These are phyloP conservation scores for Guaruba guarouba DNA, from an alignment of 2,113 vertebrate genomes.

Conservation along the genomic window DNA sequence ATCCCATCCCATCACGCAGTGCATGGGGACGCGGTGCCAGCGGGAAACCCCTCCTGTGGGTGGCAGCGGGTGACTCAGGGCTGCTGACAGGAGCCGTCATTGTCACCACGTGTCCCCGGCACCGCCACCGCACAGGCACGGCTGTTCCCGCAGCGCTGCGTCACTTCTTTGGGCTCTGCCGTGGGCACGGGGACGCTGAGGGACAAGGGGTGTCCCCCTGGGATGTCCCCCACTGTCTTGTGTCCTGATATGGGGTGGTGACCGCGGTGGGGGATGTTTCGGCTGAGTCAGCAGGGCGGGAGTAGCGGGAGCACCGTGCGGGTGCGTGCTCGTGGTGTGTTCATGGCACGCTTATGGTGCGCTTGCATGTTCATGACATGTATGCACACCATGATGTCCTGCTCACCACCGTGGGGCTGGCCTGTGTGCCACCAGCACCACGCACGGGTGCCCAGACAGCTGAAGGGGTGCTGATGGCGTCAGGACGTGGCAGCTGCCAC, in stretches of 20 bases:
- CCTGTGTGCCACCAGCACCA: neutral
- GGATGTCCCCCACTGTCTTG: neutral
- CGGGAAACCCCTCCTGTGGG: neutral
- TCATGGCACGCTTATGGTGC: fast-evolving
- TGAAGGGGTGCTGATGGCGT: neutral
- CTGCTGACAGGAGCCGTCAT: neutral
- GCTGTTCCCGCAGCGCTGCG: neutral
- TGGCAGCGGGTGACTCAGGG: neutral
- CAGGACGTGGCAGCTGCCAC: neutral
- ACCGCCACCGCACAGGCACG: neutral
- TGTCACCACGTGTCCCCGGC: neutral
- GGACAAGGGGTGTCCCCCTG: neutral
- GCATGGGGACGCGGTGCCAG: neutral
- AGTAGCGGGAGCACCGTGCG: too few species aligned
- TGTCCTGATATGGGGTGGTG: neutral
- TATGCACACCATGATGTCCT: fast-evolving
- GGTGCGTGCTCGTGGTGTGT: neutral
- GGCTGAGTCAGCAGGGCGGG: neutral
- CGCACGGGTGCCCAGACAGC: too few species aligned
- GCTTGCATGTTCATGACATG: fast-evolving
- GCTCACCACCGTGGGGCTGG: neutral
- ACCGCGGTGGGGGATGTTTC: neutral
- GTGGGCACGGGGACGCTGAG: neutral
- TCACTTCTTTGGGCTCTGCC: neutral
- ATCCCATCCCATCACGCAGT: neutral